Base-by-base conservation (phyloP, 2,888 invertebrate genomes). In the Ochropleura leucogaster region DNA sequence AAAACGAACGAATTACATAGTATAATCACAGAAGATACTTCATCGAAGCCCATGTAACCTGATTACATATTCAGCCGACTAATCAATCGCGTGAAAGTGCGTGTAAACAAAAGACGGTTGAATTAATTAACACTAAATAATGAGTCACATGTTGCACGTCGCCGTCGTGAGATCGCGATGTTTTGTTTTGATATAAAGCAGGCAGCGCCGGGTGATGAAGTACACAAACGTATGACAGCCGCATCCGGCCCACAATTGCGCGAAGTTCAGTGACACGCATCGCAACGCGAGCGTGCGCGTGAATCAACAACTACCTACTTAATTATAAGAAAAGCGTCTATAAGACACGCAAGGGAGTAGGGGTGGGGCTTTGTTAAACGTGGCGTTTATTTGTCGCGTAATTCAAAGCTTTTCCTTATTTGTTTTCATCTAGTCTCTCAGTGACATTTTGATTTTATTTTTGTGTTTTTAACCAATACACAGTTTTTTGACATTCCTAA, bases 261-360 rank as follows among this genome's bases (percentile, higher is more conserved):
- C 90, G 93, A 94, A 95, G 95, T 94, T 95, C 94, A 94, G 87
- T 94, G 94, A 95, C 94, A 93, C 92, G 90, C 87, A 84, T 80
- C 82, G 81, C 83, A 76, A 80, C 77, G 80, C 85, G 83, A 77
- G 72, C 85, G 84, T 79, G 83, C 83, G 88, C 90, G 90, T 92
- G 93, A 93, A 91, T 93, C 93, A 83, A 93, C 90, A 86, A 84
- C 86, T 85, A 89, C 89, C 86, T 85, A 89, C 89, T 90, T 93
- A 92, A 93, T 94, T 92, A 92, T 88, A 91, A 88, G 86, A 88
- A 87, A 87, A 86, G 83, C 79, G 84, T 85, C 82, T 87, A 79
- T 81, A 81, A 82, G 82, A 74, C 73, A 74, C 67, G 63, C 70
- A 55, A 60, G 3, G 44, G 16, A 30, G 53, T 16, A 12, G 46